Percentiles rank a stretch among this genome's conserved stretches.
phyloP scores from a whole-genome alignment of 2,797 vertebrate species.

The Rhyacichthys aspro region DNA sequence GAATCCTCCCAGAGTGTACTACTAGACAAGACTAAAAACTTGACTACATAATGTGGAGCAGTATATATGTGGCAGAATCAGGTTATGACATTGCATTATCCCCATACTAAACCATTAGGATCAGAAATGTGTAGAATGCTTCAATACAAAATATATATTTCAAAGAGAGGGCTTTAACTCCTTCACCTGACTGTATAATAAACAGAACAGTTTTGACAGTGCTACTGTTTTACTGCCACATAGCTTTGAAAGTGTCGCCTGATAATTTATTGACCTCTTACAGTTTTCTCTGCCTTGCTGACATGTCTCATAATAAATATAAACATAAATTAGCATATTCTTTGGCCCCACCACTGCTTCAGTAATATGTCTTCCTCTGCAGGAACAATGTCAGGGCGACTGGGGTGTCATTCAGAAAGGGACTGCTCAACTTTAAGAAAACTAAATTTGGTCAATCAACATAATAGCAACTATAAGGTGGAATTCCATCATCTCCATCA shows the following conservation, averaged over 20 bases:
- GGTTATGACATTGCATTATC: too few relatives aligned
- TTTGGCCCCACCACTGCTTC: not conserved
- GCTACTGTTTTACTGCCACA: not conserved
- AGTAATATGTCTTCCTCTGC: slow-evolving; percentile 2
- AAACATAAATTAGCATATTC: slow-evolving; percentile 7
- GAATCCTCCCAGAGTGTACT: too few relatives aligned
- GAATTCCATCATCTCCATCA: too few relatives aligned
- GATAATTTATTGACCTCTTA: slow-evolving; percentile 11
- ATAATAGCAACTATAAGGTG: too few relatives aligned
- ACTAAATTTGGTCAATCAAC: not conserved
- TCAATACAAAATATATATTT: too few relatives aligned
- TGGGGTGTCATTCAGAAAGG: not conserved
- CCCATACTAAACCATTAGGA: too few relatives aligned
- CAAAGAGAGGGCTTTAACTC: not conserved
- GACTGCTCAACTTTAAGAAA: too few relatives aligned
- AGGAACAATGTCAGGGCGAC: not conserved
- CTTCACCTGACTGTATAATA: not conserved
- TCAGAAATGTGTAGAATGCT: too few relatives aligned
- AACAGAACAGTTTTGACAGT: slow-evolving; percentile 2
- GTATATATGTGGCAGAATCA: too few relatives aligned
- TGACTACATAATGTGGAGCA: too few relatives aligned
- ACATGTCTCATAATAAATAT: slow-evolving; percentile 1
- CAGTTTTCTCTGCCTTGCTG: not conserved
- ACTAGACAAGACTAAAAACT: too few relatives aligned
- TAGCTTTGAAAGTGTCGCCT: not conserved